These are phyloP conservation scores for Botrylloides violaceus DNA, from an alignment of 23 tunicate genomes.

Conservation along the genomic window DNA sequence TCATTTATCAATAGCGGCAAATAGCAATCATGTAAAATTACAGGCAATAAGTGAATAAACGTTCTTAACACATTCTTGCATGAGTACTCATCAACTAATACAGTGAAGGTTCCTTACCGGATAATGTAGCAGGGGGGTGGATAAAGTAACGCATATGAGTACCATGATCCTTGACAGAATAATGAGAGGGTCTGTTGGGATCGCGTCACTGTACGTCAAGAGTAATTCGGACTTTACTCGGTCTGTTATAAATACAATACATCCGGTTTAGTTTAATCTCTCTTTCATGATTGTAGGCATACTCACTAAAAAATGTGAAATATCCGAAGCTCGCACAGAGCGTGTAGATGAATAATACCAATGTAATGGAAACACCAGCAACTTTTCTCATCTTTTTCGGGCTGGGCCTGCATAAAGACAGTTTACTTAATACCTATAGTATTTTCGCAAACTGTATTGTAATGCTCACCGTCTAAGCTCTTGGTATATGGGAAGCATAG, in stretches of 20 bases:
- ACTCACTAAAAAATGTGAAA: conserved; percentile 82
- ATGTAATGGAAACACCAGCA: conserved; percentile 41
- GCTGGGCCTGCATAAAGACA: conserved; percentile 30
- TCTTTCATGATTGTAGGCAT: not conserved
- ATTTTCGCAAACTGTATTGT: not conserved
- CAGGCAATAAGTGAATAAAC: too few species aligned
- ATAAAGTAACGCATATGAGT: conserved; percentile 66
- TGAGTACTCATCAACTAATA: too few species aligned
- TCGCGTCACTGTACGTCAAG: conserved; percentile 56
- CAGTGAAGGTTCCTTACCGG: conserved; percentile 35
- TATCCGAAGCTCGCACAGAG: conserved; percentile 67
- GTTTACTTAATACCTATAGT: not conserved
- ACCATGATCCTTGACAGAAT: conserved; percentile 68
- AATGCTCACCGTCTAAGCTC: conserved; percentile 68
- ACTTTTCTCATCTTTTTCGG: conserved; percentile 67
- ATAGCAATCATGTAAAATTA: too few species aligned
- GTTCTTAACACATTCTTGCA: too few species aligned
- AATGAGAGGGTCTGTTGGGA: conserved; percentile 46
- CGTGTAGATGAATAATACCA: conserved; percentile 43
- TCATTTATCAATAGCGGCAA: too few species aligned
- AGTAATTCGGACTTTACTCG: conserved; percentile 59
- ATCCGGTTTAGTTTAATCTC: not conserved
- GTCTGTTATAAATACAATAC: conserved; percentile 31
- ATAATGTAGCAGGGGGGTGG: conserved; percentile 75
- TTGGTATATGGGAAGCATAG: conserved; percentile 87